Percentiles rank a stretch among this genome's conserved stretches.
Conservation (phyloP, 2,797 vertebrate species). For the Tokudaia muenninki region DNA sequence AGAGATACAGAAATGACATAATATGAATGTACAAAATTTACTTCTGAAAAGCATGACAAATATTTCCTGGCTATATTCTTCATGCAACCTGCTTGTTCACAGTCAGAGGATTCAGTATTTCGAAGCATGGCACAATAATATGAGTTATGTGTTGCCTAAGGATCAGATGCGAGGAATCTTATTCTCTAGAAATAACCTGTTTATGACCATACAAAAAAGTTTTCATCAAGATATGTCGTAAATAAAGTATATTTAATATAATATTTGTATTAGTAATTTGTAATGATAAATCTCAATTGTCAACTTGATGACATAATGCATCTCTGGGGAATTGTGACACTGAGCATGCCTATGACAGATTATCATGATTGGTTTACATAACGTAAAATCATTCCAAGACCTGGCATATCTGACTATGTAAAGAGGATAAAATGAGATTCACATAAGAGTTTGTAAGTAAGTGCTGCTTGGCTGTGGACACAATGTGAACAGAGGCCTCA, state of each 20-base stretch:
- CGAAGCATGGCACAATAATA: not conserved
- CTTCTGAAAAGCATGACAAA: not conserved
- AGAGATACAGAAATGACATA: not conserved
- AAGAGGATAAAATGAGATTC: not conserved
- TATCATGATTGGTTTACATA: too few relatives aligned
- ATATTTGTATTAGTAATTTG: not conserved
- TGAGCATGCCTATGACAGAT: not conserved
- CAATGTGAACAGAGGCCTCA: not conserved
- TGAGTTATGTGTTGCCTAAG: not conserved
- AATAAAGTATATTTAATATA: not conserved
- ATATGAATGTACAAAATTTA: not conserved
- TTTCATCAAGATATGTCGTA: not conserved
- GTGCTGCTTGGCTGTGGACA: not conserved
- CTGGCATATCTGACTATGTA: not conserved
- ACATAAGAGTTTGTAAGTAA: not conserved
- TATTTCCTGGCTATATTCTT: not conserved
- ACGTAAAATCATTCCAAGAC: not conserved
- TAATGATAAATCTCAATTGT: not conserved
- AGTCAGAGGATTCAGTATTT: not conserved
- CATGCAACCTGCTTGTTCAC: not conserved
- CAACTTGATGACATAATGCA: not conserved
- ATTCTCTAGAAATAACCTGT: not conserved
- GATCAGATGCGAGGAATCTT: not conserved
- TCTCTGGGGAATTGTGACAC: not conserved
- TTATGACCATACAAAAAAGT: not conserved